Percentiles rank a stretch among this genome's conserved stretches.
Conservation (phyloP, 2,888 invertebrate species). For the Trissoscelio sp. region DNA sequence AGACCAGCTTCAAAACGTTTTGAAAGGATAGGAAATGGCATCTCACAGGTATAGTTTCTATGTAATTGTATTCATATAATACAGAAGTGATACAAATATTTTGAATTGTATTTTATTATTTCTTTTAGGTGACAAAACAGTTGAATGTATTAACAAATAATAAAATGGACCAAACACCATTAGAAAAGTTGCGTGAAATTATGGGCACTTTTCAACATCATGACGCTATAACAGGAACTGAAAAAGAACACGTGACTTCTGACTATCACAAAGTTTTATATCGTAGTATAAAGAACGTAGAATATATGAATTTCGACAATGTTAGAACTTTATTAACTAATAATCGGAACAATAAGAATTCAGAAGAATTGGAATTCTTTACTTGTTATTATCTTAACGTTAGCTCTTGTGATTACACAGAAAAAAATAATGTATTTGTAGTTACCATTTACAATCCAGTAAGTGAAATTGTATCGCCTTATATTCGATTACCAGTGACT, state of each 20-base stretch:
- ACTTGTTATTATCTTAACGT: too few relatives aligned
- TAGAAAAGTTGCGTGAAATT: slow-evolving; percentile 87
- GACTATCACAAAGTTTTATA: slow-evolving; percentile 92
- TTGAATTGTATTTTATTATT: neutral
- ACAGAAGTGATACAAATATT: neutral
- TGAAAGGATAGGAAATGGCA: slow-evolving; percentile 89
- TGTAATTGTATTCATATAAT: neutral
- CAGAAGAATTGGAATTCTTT: too few relatives aligned
- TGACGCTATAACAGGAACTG: slow-evolving; percentile 93
- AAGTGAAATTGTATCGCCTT: slow-evolving; percentile 85
- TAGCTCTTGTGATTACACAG: slow-evolving; percentile 88
- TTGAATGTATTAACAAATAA: slow-evolving; percentile 86
- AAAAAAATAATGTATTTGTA: slow-evolving; percentile 86
- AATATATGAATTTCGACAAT: too few relatives aligned
- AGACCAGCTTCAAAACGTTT: slow-evolving; percentile 90
- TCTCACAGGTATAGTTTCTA: slow-evolving; percentile 86
- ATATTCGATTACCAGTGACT: slow-evolving; percentile 86
- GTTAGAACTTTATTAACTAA: too few relatives aligned
- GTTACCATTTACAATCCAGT: slow-evolving; percentile 92
- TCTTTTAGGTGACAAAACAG: slow-evolving; percentile 88
- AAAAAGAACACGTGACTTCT: slow-evolving; percentile 91
- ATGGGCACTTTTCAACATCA: slow-evolving; percentile 95
- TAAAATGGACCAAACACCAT: slow-evolving; percentile 85
- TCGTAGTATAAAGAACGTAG: slow-evolving; percentile 87
- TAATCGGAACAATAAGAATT: too few relatives aligned